Conservation (phyloP, 2,113 vertebrate genomes). For the Capreolus pygargus region DNA sequence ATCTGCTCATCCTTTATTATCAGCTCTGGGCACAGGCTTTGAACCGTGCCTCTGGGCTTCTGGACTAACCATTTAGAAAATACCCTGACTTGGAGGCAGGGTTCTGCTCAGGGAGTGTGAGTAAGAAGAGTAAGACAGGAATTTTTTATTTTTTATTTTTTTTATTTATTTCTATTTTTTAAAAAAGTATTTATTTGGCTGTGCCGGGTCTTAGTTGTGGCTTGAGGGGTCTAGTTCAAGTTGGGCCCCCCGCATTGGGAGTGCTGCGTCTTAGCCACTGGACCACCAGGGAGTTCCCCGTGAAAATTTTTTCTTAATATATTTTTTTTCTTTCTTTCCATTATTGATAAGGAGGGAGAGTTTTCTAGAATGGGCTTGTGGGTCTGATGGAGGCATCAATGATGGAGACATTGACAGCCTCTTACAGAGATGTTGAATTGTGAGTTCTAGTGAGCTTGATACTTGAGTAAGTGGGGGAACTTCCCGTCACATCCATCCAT, state of each 20-base stretch:
- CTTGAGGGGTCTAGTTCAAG: not conserved
- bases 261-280: not conserved
- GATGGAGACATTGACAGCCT: not conserved
- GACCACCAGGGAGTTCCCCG: not conserved
- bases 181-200: not conserved
- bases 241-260: not conserved
- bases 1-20: not conserved
- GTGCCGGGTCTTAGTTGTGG: not conserved
- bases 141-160: not conserved
- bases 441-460: not conserved
- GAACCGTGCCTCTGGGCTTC: not conserved
- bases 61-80: not conserved
- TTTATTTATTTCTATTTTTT: not conserved
- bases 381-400: not conserved
- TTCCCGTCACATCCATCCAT: rapidly evolving
- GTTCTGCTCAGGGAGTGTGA: not conserved
- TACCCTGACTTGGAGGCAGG: not conserved
- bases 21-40: not conserved
- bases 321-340: not conserved
- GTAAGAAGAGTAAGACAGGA: not conserved
- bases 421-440: not conserved
- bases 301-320: not conserved
- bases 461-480: not conserved
- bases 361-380: not conserved
- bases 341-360: not conserved